Base-by-base conservation (phyloP, 2,797 vertebrate genomes). In the Morus bassanus region DNA sequence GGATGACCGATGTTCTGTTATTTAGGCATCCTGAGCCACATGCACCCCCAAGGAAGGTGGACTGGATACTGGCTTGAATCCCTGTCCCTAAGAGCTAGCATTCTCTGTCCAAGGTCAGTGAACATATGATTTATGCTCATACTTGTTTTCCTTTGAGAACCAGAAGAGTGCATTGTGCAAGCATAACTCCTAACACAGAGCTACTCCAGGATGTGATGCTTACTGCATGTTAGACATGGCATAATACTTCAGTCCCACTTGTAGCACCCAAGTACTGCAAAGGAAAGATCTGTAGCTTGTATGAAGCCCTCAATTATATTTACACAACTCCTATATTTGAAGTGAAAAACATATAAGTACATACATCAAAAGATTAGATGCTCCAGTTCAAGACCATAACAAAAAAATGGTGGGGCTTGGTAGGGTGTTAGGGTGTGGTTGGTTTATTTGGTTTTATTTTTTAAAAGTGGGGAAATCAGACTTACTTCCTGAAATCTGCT, bases 401-500 rank as follows among this genome's bases (percentile, higher is more conserved):
- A 64, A 76, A 91, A 79, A 78, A 31, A 4, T 7, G 2, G 4
- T 27, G 17, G 11, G n/a, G 28, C 18, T 33, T 43, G 50, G 18
- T 22, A 7, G 24, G 3, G 13, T 3, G 43, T 83, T 28, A 45
- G 35, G 11, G 28, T 30, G 22, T 37, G 21, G 18, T 67, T n/a
- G 13, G 17, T 63, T 72, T 18, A 18, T 5, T 67, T 85, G 33
- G 1, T 37, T 70, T 37, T 27, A 9, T 5, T 72, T 83, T 75
- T 61, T 23, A n/a, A 2, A 86, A 88, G 70, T 15, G 39, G 30
- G 30, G 7, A 85, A 94, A 89, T 60, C 7, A 25, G n/a, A 60
- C 57, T 60, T 97, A 99, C 99, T 99, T 99, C 92, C 98, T 99
- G 96, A 99, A 99, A 98, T 99, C 99, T 8, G 98, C 98, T 21